Evolutionary conservation across 2,888 invertebrate species (phyloP), one percentile per base, ranked within the genome.

Genomic region (Neocrepidodera transversa): DNA sequence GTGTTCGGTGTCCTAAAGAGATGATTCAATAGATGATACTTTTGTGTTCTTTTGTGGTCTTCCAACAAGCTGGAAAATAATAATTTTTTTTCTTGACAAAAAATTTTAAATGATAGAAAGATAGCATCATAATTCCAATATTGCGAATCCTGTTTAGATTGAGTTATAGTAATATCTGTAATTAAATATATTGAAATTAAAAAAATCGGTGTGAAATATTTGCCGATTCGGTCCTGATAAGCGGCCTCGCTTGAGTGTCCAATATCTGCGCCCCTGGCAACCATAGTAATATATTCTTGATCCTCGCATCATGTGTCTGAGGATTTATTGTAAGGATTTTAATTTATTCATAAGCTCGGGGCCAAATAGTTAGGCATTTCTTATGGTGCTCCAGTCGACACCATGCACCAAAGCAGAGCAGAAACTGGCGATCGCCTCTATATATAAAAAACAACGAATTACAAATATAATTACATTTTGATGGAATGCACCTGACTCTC

Each of bases 251-350:
- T 51, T 42, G 56, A 52, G 58, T 52, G 58, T 48, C 51, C 53
- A 58, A 58, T 58, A 58, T 51, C 52, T 58, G 65, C 66, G 65
- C 63, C 66, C 62, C 66, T 66, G 67, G 64, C 62, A 71, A 70
- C 76, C 74, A 72, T 71, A 72, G 75, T 76, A 76, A 78, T 76
- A 73, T 75, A 76, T 76, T 75, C 76, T 73, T 73, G 76, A 74
- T 72, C 73, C 72, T 71, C 70, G 72, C 76, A 76, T 77, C 75
- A 75, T 70, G 67, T 72, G 75, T 74, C 73, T 57, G 73, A 78
- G 75, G 76, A 78, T 78, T 78, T 78, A 78, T 78, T 76, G 77
- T 77, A 69, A 71, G 71, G 74, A 76, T 76, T 78, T 78, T 77
- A 78, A 78, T 78, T 77, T 78, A 77, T 78, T 76, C 78, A 73